Conservation (phyloP, 2,113 vertebrate genomes). For the Mohoua ochrocephala region DNA sequence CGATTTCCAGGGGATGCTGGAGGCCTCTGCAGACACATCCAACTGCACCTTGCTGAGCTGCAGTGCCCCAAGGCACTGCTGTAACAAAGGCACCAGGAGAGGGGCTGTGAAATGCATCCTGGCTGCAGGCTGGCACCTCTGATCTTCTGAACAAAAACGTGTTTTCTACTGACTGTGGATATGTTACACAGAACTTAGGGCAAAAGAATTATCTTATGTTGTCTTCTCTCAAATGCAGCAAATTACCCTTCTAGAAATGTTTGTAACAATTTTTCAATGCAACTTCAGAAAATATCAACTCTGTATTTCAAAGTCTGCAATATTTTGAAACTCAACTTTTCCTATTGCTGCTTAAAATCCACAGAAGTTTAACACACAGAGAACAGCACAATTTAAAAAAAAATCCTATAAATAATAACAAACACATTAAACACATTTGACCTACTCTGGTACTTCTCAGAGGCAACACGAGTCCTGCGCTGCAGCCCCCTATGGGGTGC, state of each 20-base stretch:
- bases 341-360: background rate
- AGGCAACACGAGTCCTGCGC: background rate
- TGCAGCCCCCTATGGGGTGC: fast-evolving
- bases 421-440: background rate
- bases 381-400: background rate
- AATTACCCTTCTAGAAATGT: background rate
- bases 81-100: background rate
- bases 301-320: background rate
- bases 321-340: background rate
- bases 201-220: background rate
- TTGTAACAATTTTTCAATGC: background rate
- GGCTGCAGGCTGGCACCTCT: background rate
- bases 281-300: background rate
- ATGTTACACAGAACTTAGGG: background rate
- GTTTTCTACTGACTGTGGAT: background rate
- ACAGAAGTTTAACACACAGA: background rate
- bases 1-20: fast-evolving
- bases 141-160: background rate
- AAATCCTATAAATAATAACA: background rate
- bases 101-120: background rate
- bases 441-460: background rate
- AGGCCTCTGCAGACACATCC: background rate
- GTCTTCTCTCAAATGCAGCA: background rate
- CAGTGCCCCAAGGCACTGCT: fast-evolving
- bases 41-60: background rate